Evolutionary conservation across 2,888 invertebrate species (phyloP), one percentile per base, ranked within the genome.

Genomic region (Creontiades dilutus): DNA sequence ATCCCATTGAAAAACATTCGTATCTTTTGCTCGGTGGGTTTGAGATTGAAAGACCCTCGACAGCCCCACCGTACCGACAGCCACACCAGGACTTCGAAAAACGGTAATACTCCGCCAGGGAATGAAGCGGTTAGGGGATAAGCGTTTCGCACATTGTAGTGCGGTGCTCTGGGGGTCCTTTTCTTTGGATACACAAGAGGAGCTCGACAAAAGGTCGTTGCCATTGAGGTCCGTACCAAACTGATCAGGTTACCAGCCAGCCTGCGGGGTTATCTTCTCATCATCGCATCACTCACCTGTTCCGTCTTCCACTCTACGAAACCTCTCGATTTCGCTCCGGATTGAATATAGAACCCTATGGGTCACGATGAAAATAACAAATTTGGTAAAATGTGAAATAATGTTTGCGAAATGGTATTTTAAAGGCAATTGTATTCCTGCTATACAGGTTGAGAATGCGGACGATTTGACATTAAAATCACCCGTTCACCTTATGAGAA

Each of bases 161-260:
- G 78, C n/a, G 78, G 28, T 28, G 78, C 13, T 78, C 37, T 78
- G 78, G 28, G 61, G 78, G 78, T 78, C 46, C 78, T 78, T 78
- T 78, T 28, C 78, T 37, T 78, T 78, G 3, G 37, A 14, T 14
- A 46, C n/a, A 78, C 78, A 81, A 46, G 48, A 80, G 81, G 48
- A 47, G 14, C 81, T 7, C n/a, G 19, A 81, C 81, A 81, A 81
- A 47, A 81, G 81, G 46, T 48, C 23, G 19, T 81, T 76, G 76
- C 46, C 76, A 76, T 28, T 76, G 76, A 47, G 81, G 5, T 19
- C 46, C 86, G 46, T 68, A 86, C 75, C 57, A 86, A 68, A 52
- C 86, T 75, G 86, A 86, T 86, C 86, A 61, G 61, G 75, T 86
- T 86, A 86, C 86, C 19, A 19, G 46, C 86, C 86, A 23, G 86